phyloP scores from a whole-genome alignment of 2,113 vertebrate species.

The Archilochus colubris region DNA sequence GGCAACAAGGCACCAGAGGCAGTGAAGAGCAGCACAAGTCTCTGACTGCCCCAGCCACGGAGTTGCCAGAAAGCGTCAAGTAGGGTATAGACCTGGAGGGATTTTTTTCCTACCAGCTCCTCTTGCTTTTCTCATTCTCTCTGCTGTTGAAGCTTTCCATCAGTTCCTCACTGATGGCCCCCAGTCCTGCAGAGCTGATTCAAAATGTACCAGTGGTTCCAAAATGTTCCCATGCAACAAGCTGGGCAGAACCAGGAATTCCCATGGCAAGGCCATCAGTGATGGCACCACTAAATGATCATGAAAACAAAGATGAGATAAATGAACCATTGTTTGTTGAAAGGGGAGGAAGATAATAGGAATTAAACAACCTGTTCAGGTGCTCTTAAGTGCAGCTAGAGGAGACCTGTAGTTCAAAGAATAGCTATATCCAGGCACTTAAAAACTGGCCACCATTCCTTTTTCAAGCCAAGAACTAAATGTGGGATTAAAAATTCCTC shows the following conservation, averaged over 20 bases:
- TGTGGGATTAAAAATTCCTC: neutral
- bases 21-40: neutral
- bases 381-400: neutral
- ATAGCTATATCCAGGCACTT: neutral
- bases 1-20: neutral
- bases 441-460: neutral
- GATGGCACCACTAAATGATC: neutral
- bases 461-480: neutral
- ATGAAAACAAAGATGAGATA: neutral
- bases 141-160: neutral
- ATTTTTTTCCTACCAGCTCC: neutral
- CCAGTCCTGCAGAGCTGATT: neutral
- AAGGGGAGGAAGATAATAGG: neutral
- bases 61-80: neutral
- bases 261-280: neutral
- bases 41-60: neutral
- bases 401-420: neutral
- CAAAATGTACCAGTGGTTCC: neutral
- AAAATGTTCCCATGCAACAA: neutral
- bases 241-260: neutral
- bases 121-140: neutral
- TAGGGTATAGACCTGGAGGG: neutral
- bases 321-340: neutral
- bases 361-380: neutral
- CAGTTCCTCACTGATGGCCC: neutral